Conservation (phyloP, 2,888 invertebrate species). For the Chrysopilus asiliformis region DNA sequence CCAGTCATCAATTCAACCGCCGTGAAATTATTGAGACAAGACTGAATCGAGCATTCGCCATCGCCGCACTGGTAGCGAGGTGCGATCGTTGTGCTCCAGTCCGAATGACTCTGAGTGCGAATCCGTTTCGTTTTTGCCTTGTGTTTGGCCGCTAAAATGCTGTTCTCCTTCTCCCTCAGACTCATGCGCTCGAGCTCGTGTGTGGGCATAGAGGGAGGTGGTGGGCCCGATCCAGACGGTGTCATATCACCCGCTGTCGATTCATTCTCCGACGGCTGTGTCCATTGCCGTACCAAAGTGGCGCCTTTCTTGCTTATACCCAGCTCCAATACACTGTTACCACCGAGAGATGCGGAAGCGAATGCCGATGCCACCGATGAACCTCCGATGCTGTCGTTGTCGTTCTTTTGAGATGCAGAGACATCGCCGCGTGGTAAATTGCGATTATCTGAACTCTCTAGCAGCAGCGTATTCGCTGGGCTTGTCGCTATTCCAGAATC, state of each 20-base stretch:
- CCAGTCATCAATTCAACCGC: constrained; percentile 81
- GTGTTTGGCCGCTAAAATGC: constrained; percentile 17
- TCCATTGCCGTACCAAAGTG: constrained; percentile 25
- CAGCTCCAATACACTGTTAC: constrained; percentile 24
- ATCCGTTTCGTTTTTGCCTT: constrained; percentile 23
- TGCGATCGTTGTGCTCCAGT: constrained; percentile 42
- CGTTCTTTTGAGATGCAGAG: constrained; percentile 15
- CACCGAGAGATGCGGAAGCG: too few relatives aligned
- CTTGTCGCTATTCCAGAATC: constrained; percentile 35
- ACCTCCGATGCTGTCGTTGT: constrained; percentile 9
- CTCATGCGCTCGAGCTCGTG: constrained; percentile 13
- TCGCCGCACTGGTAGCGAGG: constrained; percentile 60
- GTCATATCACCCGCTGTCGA: too few relatives aligned
- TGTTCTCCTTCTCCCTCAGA: constrained; percentile 9
- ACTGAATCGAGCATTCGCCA: constrained; percentile 71
- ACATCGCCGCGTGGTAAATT: too few relatives aligned
- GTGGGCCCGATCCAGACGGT: constrained; percentile 3
- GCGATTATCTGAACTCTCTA: too few relatives aligned
- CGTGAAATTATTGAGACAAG: constrained; percentile 87
- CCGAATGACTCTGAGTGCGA: constrained; percentile 33
- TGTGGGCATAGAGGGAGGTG: too few relatives aligned
- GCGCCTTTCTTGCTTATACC: constrained; percentile 32
- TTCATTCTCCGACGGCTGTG: constrained; percentile 15
- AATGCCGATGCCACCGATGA: too few relatives aligned
- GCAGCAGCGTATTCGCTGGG: constrained; percentile 24